Base-by-base conservation (phyloP, 2,888 invertebrate species). In the Athetis lepigone region DNA sequence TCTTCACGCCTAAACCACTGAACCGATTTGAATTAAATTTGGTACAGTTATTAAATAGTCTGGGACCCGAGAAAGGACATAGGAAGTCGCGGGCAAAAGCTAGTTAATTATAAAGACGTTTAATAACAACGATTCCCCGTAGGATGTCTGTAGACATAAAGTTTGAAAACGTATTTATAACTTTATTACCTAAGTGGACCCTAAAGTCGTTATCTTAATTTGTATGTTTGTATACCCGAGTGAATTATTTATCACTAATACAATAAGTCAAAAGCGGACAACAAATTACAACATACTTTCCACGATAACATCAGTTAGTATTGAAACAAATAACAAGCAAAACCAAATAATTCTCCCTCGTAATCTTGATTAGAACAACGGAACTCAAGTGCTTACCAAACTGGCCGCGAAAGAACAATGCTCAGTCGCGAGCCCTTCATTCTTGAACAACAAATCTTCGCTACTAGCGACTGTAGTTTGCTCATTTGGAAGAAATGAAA, bases 401-500 rank as follows among this genome's bases (percentile, higher is more conserved):
- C 91, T 86, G 83, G 79, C 86, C 80, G 85, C 78, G 82, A 88
- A 87, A 87, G 90, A 92, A 93, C 93, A 93, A 93, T 90, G 85
- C 84, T 87, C 87, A 91, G 91, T 91, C 89, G 80, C 83, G 83
- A 81, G 88, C 92, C 90, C 92, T 92, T 92, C 90, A 86, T 88
- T 90, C 90, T 85, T 88, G 75, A 90, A 90, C 91, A 91, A 92
- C 92, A 91, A 92, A 92, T 92, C 90, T 92, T 92, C 91, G 92
- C 92, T 85, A 87, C 86, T 85, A 85, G 86, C 65, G 87, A 83
- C 88, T 88, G 90, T 92, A 93, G 94, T 93, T 93, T 94, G 94
- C 92, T 94, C 94, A 94, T 94, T 94, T 94, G 94, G 94, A 94
- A 94, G 94, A 92, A 92, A 93, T 92, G 94, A 92, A 92, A 93